These are phyloP conservation scores for Aspidiotus rigidus DNA, from an alignment of 2,888 invertebrate genomes.

Conservation along the genomic window DNA sequence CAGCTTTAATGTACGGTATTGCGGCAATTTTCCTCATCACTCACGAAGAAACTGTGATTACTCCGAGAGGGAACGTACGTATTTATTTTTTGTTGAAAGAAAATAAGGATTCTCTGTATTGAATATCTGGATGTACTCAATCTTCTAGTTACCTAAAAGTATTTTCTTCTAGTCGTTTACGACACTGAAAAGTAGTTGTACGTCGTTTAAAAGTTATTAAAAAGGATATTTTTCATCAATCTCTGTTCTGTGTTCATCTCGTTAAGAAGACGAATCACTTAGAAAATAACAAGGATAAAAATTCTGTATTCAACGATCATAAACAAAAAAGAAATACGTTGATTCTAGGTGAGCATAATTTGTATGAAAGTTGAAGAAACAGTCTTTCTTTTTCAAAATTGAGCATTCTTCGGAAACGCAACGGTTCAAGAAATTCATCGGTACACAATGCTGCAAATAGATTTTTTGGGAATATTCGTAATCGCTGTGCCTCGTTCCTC, in stretches of 20 bases:
- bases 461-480: slow-evolving; percentile 34
- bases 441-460: slow-evolving; percentile 34
- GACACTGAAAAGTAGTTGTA: background rate
- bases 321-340: no score
- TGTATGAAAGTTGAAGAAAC: no score
- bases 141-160: no score
- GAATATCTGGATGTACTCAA: background rate
- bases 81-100: slow-evolving; percentile 85
- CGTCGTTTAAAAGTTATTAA: background rate
- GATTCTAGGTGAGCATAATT: no score
- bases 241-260: no score
- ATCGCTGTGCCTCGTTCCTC: slow-evolving; percentile 28
- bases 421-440: slow-evolving; percentile 15
- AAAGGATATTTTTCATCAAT: background rate
- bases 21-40: slow-evolving; percentile 72
- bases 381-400: background rate
- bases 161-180: no score
- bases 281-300: no score
- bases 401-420: background rate
- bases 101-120: slow-evolving; percentile 68
- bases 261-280: no score
- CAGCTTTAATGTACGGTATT: slow-evolving; percentile 81
- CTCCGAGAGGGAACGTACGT: slow-evolving; percentile 59
- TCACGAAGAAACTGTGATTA: slow-evolving; percentile 67
- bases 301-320: no score